Conservation (phyloP, 2,888 invertebrate genomes). For the Epiblema foenella region DNA sequence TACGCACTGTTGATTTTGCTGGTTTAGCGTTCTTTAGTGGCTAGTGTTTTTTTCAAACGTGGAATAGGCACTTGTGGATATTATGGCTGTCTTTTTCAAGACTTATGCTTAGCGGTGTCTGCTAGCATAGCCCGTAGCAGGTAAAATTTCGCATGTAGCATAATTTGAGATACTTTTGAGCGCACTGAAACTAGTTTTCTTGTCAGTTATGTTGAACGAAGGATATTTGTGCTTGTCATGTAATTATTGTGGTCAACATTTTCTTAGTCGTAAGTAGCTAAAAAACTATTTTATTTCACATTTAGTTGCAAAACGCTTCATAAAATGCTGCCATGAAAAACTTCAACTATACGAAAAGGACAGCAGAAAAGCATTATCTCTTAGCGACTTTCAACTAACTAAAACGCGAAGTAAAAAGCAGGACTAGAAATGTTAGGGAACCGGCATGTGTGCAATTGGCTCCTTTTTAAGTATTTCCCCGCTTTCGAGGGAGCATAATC, state of each 20-base stretch:
- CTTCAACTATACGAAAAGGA: slow-evolving; percentile 54
- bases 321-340: slow-evolving; percentile 8
- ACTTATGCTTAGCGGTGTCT: no score
- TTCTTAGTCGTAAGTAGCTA: neutral
- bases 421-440: slow-evolving; percentile 56
- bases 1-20: slow-evolving; percentile 36
- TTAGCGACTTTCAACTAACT: slow-evolving; percentile 50
- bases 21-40: slow-evolving; percentile 31
- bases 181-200: no score
- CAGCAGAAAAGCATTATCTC: slow-evolving; percentile 72
- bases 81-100: neutral
- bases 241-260: neutral
- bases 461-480: slow-evolving; percentile 64
- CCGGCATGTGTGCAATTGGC: slow-evolving; percentile 74
- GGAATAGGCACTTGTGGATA: neutral
- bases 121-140: no score
- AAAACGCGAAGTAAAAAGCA: slow-evolving; percentile 60
- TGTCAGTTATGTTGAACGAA: no score
- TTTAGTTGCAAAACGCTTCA: slow-evolving; percentile 5
- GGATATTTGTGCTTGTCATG: neutral
- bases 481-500: slow-evolving; percentile 46
- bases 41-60: slow-evolving; percentile 5
- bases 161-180: no score
- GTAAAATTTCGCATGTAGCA: no score
- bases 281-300: neutral